Conservation (phyloP, 1,140 invertebrate genomes). For the Nephotettix cincticeps region DNA sequence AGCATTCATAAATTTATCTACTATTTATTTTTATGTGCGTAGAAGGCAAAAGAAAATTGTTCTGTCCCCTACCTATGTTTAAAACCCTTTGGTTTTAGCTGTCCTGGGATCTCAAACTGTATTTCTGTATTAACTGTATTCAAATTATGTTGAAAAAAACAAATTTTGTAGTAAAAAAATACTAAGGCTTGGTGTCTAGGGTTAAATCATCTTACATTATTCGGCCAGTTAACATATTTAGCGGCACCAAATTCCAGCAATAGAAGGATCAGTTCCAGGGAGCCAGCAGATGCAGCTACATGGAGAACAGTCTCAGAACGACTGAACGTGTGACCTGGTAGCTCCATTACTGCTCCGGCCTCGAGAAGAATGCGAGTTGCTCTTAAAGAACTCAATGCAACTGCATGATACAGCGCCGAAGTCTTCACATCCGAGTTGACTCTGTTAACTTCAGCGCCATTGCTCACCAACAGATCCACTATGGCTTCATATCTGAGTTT, state of each 20-base stretch:
- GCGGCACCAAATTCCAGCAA: neutral
- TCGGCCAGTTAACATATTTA: constrained; percentile 10
- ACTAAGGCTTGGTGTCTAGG: too few species aligned
- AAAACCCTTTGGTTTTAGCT: too few species aligned
- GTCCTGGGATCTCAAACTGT: too few species aligned
- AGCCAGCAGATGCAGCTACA: constrained; percentile 34
- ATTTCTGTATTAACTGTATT: too few species aligned
- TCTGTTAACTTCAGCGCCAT: constrained; percentile 40
- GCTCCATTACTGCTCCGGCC: constrained; percentile 43
- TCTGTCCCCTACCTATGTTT: too few species aligned
- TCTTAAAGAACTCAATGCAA: constrained; percentile 46
- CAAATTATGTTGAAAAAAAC: too few species aligned
- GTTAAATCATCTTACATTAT: constrained; percentile 1
- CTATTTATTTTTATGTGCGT: too few species aligned
- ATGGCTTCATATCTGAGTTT: constrained; percentile 37
- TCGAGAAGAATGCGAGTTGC: constrained; percentile 48
- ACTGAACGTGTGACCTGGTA: neutral
- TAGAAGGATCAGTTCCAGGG: constrained; percentile 36
- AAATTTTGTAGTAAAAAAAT: too few species aligned
- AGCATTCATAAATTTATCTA: too few species aligned
- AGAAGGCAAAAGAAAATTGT: too few species aligned
- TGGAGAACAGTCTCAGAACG: constrained; percentile 6
- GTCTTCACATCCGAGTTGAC: constrained; percentile 38
- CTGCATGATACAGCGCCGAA: constrained; percentile 53
- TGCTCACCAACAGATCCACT: constrained; percentile 35